phyloP scores from a whole-genome alignment of 2,888 invertebrate genomes.

The Synergus gifuensis region DNA sequence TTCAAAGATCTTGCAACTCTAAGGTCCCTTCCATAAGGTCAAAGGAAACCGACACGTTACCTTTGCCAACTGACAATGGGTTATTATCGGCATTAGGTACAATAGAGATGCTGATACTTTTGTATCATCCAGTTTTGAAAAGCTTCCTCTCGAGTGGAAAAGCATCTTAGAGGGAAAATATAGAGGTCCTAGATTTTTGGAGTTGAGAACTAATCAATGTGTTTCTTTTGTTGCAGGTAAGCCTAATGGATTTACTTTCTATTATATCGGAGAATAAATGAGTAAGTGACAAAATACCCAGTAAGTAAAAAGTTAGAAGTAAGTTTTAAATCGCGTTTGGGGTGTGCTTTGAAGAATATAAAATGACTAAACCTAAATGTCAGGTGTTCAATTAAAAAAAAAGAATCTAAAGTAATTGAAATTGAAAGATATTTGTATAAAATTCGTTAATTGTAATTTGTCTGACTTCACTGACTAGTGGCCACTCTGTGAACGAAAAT shows the following conservation, averaged over 20 bases:
- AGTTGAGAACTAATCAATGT: background rate
- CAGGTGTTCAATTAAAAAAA: no score
- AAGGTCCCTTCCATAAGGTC: constrained; percentile 44
- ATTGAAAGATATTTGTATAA: no score
- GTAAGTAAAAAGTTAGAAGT: background rate
- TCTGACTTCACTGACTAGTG: no score
- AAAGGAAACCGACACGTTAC: constrained; percentile 40
- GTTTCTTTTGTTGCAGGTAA: background rate
- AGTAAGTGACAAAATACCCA: background rate
- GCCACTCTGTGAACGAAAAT: background rate
- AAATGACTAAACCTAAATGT: no score
- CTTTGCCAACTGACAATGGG: background rate
- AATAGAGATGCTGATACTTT: background rate
- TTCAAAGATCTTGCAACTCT: background rate
- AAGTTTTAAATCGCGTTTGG: background rate
- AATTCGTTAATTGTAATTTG: no score
- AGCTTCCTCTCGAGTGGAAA: constrained; percentile 41
- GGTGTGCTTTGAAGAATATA: no score
- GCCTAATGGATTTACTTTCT: background rate
- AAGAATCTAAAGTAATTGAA: no score
- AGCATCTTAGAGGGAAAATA: constrained; percentile 18
- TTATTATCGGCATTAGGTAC: constrained; percentile 15
- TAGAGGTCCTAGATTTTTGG: background rate
- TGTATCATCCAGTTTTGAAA: background rate
- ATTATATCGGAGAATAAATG: background rate